Conservation (phyloP, 2,113 vertebrate genomes). For the Lamprologus callipterus region DNA sequence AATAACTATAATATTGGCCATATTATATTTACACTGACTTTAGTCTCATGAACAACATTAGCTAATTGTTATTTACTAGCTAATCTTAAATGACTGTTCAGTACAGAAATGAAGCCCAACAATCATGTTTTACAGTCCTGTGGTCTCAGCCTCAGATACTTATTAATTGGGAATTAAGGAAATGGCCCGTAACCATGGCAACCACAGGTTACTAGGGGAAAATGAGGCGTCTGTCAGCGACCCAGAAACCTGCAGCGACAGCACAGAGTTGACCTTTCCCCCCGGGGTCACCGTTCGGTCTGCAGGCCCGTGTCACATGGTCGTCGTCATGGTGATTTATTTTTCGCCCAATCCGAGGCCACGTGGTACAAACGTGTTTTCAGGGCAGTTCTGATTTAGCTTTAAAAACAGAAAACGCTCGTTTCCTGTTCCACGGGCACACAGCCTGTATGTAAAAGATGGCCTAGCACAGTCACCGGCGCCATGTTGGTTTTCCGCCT, state of each 20-base stretch:
- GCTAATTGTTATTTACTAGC: fast-evolving
- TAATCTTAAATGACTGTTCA: background rate
- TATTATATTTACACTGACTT: background rate
- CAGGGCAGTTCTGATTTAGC: background rate
- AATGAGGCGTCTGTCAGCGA: background rate
- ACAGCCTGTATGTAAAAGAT: background rate
- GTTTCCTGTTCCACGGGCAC: background rate
- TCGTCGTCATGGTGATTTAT: background rate
- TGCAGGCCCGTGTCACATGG: background rate
- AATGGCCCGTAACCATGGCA: background rate
- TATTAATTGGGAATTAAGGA: fast-evolving
- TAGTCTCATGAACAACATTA: fast-evolving
- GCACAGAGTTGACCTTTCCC: background rate
- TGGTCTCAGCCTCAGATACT: background rate
- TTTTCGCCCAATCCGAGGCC: background rate
- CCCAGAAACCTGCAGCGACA: background rate
- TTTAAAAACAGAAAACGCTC: background rate
- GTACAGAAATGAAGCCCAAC: background rate
- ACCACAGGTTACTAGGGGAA: background rate
- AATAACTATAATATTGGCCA: background rate
- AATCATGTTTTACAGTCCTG: fast-evolving
- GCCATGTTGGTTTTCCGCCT: background rate
- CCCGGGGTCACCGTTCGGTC: background rate
- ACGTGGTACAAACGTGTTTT: background rate
- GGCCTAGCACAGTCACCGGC: background rate